A percentile compares a stretch with the other conserved stretches of the same genome.
These are phyloP conservation scores for Leptopilina myrica DNA, from an alignment of 2,888 invertebrate species.

Conservation along the genomic window DNA sequence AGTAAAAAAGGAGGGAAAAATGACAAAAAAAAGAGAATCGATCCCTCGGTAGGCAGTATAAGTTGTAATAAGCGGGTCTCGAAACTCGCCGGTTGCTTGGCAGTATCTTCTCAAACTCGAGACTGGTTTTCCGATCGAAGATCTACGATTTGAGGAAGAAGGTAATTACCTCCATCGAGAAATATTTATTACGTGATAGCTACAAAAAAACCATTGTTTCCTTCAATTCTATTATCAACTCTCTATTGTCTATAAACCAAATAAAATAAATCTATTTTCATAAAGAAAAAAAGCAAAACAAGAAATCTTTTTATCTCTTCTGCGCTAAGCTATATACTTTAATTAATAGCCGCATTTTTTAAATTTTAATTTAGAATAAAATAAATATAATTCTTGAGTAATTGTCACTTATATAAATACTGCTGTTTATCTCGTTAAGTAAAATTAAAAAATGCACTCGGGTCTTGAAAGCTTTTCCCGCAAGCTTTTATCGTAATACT, in stretches of 20 bases:
- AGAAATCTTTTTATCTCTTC: too few relatives aligned
- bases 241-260: too few relatives aligned
- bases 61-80: conserved; percentile 33
- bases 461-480: conserved; percentile 30
- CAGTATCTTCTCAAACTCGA: conserved; percentile 11
- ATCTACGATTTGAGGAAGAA: conserved; percentile 49
- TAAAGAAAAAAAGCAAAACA: too few relatives aligned
- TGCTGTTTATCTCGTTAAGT: background rate
- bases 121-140: conserved; percentile 50
- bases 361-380: too few relatives aligned
- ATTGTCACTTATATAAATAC: background rate
- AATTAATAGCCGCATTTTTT: too few relatives aligned
- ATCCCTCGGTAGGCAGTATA: conserved; percentile 15
- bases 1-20: conserved; percentile 19
- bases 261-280: too few relatives aligned
- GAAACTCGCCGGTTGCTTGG: conserved; percentile 5
- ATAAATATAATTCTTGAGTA: too few relatives aligned
- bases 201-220: too few relatives aligned
- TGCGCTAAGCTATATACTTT: too few relatives aligned
- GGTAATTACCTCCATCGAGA: conserved; percentile 28
- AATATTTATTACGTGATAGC: conserved; percentile 29
- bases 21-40: conserved; percentile 35
- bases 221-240: too few relatives aligned
- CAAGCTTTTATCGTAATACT: conserved; percentile 12
- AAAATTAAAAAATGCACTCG: conserved; percentile 4